Conservation (phyloP, 2,797 vertebrate species). For the Poecile montanus region DNA sequence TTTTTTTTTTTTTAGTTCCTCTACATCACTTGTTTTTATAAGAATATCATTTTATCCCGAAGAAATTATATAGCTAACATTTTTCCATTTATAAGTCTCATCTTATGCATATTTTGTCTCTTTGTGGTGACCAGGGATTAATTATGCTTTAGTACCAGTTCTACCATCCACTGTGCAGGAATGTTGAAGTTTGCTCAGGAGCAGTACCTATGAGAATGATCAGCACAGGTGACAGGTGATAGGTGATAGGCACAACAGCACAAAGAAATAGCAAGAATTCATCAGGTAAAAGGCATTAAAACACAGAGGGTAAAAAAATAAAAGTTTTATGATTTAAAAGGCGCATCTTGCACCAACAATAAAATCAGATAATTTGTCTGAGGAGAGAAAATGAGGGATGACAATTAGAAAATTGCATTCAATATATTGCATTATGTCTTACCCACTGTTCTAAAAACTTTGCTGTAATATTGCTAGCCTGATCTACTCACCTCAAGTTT, state of each 20-base stretch:
- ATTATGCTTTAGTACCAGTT: not conserved
- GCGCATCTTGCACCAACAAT: fast-evolving
- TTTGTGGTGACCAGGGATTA: not conserved
- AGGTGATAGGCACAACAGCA: not conserved
- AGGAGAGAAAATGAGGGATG: not conserved
- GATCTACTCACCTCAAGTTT: not conserved
- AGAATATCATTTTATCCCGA: not conserved
- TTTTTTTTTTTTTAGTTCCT: not conserved
- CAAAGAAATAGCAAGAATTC: not conserved
- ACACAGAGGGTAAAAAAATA: fast-evolving
- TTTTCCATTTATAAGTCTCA: not conserved
- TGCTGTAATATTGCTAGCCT: not conserved
- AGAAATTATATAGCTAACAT: not conserved
- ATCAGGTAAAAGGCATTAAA: not conserved
- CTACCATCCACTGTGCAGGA: not conserved
- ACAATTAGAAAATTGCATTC: not conserved
- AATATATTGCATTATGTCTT: not conserved
- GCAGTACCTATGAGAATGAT: not conserved
- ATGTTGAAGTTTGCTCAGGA: not conserved
- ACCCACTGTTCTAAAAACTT: not conserved
- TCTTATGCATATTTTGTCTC: not conserved
- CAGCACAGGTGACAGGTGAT: not conserved
- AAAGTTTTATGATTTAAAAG: not conserved
- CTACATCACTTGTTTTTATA: not conserved
- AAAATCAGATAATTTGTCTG: not conserved